Conservation (phyloP, 2,797 vertebrate genomes). For the Pteropus rufus region DNA sequence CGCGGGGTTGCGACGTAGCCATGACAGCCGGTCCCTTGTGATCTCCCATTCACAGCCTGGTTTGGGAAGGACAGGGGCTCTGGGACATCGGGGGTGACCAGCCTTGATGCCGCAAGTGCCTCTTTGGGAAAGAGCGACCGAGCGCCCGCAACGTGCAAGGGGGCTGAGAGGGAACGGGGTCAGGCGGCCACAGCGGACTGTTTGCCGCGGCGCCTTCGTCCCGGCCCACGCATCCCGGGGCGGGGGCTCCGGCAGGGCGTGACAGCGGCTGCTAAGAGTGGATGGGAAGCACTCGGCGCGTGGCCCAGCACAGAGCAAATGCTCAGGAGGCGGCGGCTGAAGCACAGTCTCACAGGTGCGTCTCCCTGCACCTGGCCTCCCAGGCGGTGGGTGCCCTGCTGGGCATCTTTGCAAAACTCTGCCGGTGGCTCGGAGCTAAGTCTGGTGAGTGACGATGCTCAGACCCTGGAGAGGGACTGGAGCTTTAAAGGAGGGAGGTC, state of each 20-base stretch:
- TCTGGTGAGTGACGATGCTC: rapidly evolving
- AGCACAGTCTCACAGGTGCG: rapidly evolving
- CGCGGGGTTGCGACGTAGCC: neutral
- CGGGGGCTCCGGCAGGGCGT: rapidly evolving
- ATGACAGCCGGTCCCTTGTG: neutral
- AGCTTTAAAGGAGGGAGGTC: neutral
- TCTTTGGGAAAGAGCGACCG: neutral
- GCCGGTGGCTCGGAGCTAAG: too few species aligned
- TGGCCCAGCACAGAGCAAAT: too few species aligned
- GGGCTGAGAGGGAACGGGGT: neutral
- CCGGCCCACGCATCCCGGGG: rapidly evolving
- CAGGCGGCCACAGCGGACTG: too few species aligned
- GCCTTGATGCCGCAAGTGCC: rapidly evolving
- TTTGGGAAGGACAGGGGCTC: neutral
- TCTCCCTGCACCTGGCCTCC: neutral
- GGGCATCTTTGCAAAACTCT: neutral
- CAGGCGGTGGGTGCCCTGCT: neutral
- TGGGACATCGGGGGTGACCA: too few species aligned
- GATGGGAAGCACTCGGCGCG: rapidly evolving
- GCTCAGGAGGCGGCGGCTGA: rapidly evolving
- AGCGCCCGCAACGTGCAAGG: neutral
- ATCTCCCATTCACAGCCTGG: rapidly evolving
- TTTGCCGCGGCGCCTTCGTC: neutral
- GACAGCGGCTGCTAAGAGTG: too few species aligned
- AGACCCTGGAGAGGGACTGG: rapidly evolving